Evolutionary conservation across 2,888 invertebrate genomes (phyloP).

Genomic region (Campaea margaritaria): DNA sequence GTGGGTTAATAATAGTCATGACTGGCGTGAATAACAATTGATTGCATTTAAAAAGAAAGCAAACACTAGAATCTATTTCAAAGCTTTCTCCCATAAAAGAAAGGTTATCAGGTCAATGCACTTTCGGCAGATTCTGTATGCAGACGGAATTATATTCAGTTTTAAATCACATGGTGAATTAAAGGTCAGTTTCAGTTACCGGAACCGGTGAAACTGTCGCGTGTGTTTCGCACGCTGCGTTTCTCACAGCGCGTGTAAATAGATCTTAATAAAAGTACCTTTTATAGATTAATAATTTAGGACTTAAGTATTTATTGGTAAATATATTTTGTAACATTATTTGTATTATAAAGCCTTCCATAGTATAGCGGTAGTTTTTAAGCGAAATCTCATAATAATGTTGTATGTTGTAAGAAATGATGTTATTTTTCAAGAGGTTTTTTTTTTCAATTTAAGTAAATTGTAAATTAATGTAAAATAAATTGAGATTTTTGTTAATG

Average conservation of each 20-base stretch:
- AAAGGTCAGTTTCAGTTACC: conserved; percentile 35
- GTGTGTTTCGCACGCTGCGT: conserved; percentile 71
- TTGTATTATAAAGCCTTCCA: conserved; percentile 69
- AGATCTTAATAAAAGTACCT: conserved; percentile 81
- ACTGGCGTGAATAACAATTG: conserved; percentile 45
- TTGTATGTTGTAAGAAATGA: conserved; percentile 61
- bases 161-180: conserved; percentile 26
- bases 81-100: conserved; percentile 42
- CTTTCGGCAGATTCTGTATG: conserved; percentile 35
- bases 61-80: conserved; percentile 41
- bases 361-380: conserved; percentile 42
- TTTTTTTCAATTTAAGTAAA: conserved; percentile 65
- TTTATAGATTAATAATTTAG: conserved; percentile 70
- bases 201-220: conserved; percentile 15
- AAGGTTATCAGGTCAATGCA: conserved; percentile 43
- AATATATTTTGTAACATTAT: conserved; percentile 60
- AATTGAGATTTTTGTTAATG: conserved; percentile 83
- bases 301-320: conserved; percentile 81
- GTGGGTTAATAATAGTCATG: conserved; percentile 37
- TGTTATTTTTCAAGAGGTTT: conserved; percentile 79
- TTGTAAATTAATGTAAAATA: conserved; percentile 85
- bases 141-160: conserved; percentile 27
- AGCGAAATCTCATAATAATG: conserved; percentile 55
- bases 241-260: conserved; percentile 63
- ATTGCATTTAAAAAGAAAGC: conserved; percentile 50